Base-by-base conservation (phyloP, 2,113 vertebrate genomes). In the Machaerirhynchus nigripectus region DNA sequence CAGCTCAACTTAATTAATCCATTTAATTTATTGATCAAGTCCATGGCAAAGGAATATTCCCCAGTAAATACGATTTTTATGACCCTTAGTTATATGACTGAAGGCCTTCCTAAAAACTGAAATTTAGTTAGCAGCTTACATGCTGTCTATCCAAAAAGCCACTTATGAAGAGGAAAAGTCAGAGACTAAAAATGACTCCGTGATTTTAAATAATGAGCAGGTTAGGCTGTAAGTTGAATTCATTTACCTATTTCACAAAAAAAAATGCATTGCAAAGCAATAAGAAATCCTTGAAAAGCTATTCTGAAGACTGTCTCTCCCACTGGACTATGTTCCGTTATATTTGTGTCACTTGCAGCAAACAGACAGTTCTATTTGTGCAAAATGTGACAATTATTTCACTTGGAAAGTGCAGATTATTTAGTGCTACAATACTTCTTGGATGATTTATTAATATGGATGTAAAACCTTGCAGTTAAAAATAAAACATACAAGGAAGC, bases 21-120 rank as follows among this genome's bases (percentile, higher is more conserved):
- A 85, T 94, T 98, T 98, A 98, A 98, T 98, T 98, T 98, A 98
- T 96, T 96, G 97, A 98, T 97, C 92, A 93, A 97, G 89, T 79
- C 96, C 79, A 90, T 49, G 94, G 94, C 86, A 97, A 96, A 97
- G 93, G 73, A 96, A 89, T 83, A 95, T 95, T 96, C 76, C 68
- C 91, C 73, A 93, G 96, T 96, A 97, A 98, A 97, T 42, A 74
- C 60, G 52, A 92, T 97, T 98, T 98, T 97, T 97, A 98, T 98
- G 97, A 97, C 93, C 91, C 69, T 83, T 90, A 97, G 88, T 96
- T 98, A 97, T 90, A 96, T 57, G 92, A 61, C 84, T 93, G 97
- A 97, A 98, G 92, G 90, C 80, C 93, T 97, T 96, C 97, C 97
- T 97, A 94, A 95, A 95, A 97, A 85, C 85, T 97, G 70, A 97